Percentiles rank a stretch among this genome's conserved stretches.
Conservation (phyloP, 2,888 invertebrate species). For the Bhutanitis thaidina region DNA sequence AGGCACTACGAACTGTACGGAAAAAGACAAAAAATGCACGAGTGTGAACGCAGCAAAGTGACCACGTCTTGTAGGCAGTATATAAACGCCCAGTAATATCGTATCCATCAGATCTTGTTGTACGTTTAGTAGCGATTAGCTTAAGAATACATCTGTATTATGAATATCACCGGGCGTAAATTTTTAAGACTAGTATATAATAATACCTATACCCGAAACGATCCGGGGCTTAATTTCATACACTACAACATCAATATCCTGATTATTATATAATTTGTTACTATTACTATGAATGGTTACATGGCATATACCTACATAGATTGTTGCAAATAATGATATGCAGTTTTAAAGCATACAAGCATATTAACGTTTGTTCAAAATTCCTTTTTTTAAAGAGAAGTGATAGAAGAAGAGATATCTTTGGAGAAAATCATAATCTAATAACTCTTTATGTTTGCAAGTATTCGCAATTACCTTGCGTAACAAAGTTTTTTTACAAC, state of each 20-base stretch:
- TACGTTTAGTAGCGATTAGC: not conserved
- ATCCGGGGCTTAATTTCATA: conserved; percentile 45
- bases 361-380: conserved; percentile 65
- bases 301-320: conserved; percentile 37
- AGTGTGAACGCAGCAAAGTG: not conserved
- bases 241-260: conserved; percentile 58
- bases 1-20: not conserved
- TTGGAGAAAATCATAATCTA: conserved; percentile 42
- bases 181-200: conserved; percentile 60
- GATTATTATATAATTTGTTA: conserved; percentile 43
- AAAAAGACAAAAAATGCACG: not conserved
- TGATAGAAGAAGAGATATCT: too few species aligned
- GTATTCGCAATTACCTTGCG: not conserved
- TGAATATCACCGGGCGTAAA: conserved; percentile 37
- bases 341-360: conserved; percentile 40
- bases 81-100: not conserved
- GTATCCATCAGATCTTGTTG: not conserved
- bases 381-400: conserved; percentile 57
- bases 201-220: conserved; percentile 58
- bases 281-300: conserved; percentile 56
- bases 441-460: conserved; percentile 5
- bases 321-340: conserved; percentile 40
- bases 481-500: conserved; percentile 6
- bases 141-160: conserved; percentile 27
- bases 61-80: not conserved